These are phyloP conservation scores for Lucilia sericata DNA, from an alignment of 1,140 invertebrate species.

Conservation along the genomic window DNA sequence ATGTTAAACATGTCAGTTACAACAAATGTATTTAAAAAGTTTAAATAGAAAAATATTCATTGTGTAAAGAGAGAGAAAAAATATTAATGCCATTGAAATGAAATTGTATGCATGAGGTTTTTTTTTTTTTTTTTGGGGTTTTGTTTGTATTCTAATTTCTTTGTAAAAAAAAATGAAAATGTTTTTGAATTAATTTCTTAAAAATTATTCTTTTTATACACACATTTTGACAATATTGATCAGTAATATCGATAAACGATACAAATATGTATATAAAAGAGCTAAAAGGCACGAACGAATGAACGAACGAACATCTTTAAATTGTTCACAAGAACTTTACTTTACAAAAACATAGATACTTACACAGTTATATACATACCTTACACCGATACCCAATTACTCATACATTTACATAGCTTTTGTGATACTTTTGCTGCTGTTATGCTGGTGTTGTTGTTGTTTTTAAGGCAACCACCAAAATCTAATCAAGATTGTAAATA, in stretches of 20 bases:
- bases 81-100: background rate
- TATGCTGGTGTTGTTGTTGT: background rate
- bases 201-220: background rate
- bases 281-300: background rate
- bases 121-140: no score
- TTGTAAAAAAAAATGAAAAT: background rate
- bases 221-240: conserved; percentile 7
- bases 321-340: background rate
- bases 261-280: background rate
- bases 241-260: background rate
- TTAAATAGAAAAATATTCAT: background rate
- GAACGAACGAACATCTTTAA: background rate
- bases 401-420: background rate
- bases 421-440: background rate
- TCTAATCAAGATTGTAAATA: background rate
- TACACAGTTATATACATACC: no score
- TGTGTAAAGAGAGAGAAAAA: background rate
- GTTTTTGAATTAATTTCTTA: background rate
- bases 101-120: background rate
- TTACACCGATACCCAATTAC: no score
- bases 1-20: background rate
- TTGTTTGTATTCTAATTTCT: background rate
- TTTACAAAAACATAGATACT: no score
- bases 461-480: background rate
- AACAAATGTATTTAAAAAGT: background rate